Evolutionary conservation across 2,797 vertebrate species (phyloP).

Genomic region (Diplodus sargus): DNA sequence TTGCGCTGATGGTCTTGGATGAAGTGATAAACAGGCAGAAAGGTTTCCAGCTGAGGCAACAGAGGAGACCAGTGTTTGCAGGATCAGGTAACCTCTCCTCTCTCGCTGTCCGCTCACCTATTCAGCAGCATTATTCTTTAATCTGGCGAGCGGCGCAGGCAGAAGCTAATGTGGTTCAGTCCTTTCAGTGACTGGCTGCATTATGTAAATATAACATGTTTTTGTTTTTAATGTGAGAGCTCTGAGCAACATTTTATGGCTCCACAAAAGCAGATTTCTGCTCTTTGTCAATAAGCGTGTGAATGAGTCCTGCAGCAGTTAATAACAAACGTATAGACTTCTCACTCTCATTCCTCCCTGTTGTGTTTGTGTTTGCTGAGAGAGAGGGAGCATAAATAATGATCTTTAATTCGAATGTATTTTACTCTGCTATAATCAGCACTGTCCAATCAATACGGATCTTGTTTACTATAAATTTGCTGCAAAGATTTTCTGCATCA

Average conservation of each 20-base stretch:
- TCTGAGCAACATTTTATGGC: conserved; percentile 46
- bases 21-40: conserved; percentile 46
- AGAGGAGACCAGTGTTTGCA: conserved; percentile 40
- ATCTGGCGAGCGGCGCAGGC: conserved; percentile 51
- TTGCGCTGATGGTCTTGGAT: neutral
- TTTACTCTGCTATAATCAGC: conserved; percentile 23
- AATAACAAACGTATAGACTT: conserved; percentile 20
- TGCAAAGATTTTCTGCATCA: neutral
- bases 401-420: conserved; percentile 23
- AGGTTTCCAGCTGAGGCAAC: conserved; percentile 40
- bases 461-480: neutral
- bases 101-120: conserved; percentile 56
- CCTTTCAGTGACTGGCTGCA: conserved; percentile 60
- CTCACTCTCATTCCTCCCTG: neutral
- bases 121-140: conserved; percentile 64
- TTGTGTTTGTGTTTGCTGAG: conserved; percentile 17
- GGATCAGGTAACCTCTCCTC: conserved; percentile 35
- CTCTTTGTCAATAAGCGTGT: conserved; percentile 49
- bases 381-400: conserved; percentile 5
- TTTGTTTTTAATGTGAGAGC: conserved; percentile 62
- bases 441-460: conserved; percentile 9
- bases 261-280: conserved; percentile 59
- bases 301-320: conserved; percentile 15
- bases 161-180: conserved; percentile 65
- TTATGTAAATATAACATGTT: conserved; percentile 69